Percentiles rank a stretch among this genome's conserved stretches.
These are phyloP conservation scores for Tachina grossa DNA, from an alignment of 2,888 invertebrate species.

Conservation along the genomic window DNA sequence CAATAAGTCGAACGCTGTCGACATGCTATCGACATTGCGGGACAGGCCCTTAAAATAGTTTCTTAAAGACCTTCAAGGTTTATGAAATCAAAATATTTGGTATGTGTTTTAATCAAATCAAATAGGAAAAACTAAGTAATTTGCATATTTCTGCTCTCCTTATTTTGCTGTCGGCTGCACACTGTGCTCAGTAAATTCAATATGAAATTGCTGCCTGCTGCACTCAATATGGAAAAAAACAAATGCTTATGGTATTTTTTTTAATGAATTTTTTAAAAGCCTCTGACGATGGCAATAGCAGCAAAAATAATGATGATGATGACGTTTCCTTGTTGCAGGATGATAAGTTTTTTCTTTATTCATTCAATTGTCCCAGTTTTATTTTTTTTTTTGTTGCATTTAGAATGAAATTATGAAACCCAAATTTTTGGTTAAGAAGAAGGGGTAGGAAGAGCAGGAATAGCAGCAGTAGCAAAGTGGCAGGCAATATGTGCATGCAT, in stretches of 20 bases:
- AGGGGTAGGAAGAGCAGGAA: background rate
- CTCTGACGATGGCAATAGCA: slow-evolving; percentile 50
- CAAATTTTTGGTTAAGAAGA: slow-evolving; percentile 16
- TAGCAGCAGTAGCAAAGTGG: slow-evolving; percentile 14
- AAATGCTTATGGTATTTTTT: slow-evolving; percentile 21
- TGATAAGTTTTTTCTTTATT: slow-evolving; percentile 39
- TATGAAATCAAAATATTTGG: no score
- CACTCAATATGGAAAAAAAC: slow-evolving; percentile 29
- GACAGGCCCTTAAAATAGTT: no score
- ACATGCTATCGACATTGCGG: no score
- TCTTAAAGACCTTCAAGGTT: no score
- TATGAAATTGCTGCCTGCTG: slow-evolving; percentile 37
- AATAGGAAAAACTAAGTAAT: no score
- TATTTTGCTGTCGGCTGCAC: background rate
- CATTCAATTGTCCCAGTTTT: slow-evolving; percentile 64
- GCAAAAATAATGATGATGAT: slow-evolving; percentile 67
- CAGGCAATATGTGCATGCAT: background rate
- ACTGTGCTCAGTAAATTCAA: slow-evolving; percentile 16
- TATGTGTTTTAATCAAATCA: no score
- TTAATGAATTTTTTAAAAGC: slow-evolving; percentile 32
- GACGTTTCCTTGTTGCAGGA: slow-evolving; percentile 65
- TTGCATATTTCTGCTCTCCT: background rate
- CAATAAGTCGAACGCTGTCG: no score
- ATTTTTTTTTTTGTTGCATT: slow-evolving; percentile 33
- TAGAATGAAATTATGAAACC: slow-evolving; percentile 35